phyloP scores from a whole-genome alignment of 92 coral and sea anemone genomes.

The Phymanthus crucifer region DNA sequence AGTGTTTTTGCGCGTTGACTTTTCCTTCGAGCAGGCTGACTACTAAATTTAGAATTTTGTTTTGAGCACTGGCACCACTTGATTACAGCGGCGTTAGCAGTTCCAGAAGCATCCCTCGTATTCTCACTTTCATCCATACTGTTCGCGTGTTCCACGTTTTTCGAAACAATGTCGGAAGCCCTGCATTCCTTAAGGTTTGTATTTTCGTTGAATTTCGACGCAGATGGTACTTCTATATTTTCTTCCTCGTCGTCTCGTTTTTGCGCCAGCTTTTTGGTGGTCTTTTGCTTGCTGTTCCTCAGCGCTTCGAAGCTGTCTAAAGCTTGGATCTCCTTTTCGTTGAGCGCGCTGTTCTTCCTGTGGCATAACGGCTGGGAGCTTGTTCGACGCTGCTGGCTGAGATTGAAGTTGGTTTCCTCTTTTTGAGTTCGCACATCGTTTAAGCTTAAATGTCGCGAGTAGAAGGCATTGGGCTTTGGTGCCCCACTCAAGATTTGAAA shows the following conservation, averaged over 20 bases:
- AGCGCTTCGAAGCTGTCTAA: not conserved
- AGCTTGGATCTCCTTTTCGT: not conserved
- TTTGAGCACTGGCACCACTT: conserved; percentile 40
- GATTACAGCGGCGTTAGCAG: not conserved
- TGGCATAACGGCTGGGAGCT: conserved; percentile 23
- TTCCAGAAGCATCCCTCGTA: conserved; percentile 1
- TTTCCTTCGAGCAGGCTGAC: conserved; percentile 7
- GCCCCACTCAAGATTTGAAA: conserved; percentile 30
- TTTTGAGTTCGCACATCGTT: conserved; percentile 26
- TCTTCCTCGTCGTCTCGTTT: not conserved
- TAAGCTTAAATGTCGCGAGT: conserved; percentile 59
- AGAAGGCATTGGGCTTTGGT: conserved; percentile 42
- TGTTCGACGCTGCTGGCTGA: conserved; percentile 19
- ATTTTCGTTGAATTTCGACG: not conserved
- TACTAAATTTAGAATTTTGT: conserved; percentile 5
- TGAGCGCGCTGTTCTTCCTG: not conserved
- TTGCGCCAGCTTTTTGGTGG: not conserved
- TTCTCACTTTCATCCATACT: not conserved
- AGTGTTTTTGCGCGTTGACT: conserved; percentile 23
- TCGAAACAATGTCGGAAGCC: not conserved
- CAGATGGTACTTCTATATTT: not conserved
- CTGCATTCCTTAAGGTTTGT: not conserved
- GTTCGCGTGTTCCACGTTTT: not conserved
- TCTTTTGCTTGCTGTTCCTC: not conserved
- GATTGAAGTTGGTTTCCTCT: conserved; percentile 11